Conservation (phyloP, 2,797 vertebrate species). For the Myiotriccus ornatus region DNA sequence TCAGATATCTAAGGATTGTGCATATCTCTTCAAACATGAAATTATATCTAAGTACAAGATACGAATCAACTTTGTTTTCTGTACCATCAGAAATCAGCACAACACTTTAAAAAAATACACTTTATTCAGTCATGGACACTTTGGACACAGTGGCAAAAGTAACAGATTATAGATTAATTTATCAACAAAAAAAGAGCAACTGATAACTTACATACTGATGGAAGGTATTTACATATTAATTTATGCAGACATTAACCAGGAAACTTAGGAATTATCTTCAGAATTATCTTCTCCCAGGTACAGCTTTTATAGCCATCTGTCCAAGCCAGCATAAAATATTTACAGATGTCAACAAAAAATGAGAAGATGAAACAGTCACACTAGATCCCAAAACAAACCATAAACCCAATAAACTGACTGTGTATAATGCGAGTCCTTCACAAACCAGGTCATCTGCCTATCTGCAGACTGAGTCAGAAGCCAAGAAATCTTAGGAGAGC, state of each 20-base stretch:
- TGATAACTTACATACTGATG: background rate
- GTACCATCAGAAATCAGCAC: background rate
- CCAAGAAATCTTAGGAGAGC: background rate
- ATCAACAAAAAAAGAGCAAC: background rate
- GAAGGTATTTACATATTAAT: background rate
- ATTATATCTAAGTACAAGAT: background rate
- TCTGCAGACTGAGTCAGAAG: background rate
- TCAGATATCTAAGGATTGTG: background rate
- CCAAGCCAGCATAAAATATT: background rate
- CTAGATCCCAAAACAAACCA: background rate
- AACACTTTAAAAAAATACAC: background rate
- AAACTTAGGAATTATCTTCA: background rate
- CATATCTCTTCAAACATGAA: background rate
- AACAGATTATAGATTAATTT: background rate
- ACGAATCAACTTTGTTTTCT: background rate
- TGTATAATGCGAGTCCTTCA: accelerated
- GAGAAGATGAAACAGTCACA: background rate
- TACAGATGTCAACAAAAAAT: background rate
- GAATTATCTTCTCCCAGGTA: background rate
- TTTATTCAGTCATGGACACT: background rate
- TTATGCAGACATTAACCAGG: background rate
- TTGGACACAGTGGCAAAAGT: background rate
- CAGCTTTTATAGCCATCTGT: background rate
- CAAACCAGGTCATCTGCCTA: background rate
- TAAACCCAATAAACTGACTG: background rate